Base-by-base conservation (phyloP, 2,113 vertebrate species). In the Danionella cerebrum region DNA sequence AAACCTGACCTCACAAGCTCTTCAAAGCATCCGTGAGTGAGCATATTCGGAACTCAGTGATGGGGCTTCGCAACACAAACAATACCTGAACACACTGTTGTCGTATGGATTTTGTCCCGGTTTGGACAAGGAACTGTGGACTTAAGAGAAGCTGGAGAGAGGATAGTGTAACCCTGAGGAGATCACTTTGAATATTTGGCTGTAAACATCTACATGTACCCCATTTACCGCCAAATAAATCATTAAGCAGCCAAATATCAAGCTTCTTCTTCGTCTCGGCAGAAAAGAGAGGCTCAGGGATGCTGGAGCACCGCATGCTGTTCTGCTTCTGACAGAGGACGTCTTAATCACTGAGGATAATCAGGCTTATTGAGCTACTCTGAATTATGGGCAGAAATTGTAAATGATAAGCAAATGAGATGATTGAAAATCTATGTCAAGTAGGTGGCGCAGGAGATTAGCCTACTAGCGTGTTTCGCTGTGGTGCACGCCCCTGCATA, bases 1-100 rank as follows among this genome's bases (percentile, higher is more conserved):
- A 86, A 87, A 84, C 78, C 77, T 87, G 85, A 89, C 85, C 87
- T 84, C 80, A 80, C 65, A 75, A 70, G 81, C 76, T 86, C 85
- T 90, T 89, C 86, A 89, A 88, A 90, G 87, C 84, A 74, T 65
- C 25, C 0, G 25, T 41, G 72, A 79, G 79, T 73, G 72, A 67
- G 76, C 67, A 80, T 77, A 78, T 81, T 79, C 81, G 77, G 75
- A 72, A 65, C 54, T 73, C 70, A 72, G 19, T 73, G 76, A 74
- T 68, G 70, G 57, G 73, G 63, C 59, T 41, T 51, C 36, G 35
- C 33, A 25, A 67, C 27, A 72, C 16, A 78, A 72, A 78, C 71
- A 85, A 77, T 69, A 79, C 65, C 72, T 75, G 54, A 74, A 72
- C 31, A 53, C 38, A 41, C 33, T 48, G 10, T 53, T 31, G 27